Evolutionary conservation across 2,888 invertebrate genomes (phyloP).

Genomic region (Archaeoteleia sp.): DNA sequence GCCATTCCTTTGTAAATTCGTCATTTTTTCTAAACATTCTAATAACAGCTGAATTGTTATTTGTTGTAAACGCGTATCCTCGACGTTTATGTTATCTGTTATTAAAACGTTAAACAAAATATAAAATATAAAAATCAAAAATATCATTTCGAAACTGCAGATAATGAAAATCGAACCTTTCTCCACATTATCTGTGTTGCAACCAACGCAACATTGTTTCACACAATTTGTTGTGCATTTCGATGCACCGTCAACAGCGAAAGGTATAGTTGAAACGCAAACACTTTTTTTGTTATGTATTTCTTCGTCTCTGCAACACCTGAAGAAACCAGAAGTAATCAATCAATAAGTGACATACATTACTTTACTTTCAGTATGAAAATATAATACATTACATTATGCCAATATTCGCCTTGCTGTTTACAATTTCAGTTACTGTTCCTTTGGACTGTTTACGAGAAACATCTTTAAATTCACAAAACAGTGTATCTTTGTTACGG

Average conservation of each 20-base stretch:
- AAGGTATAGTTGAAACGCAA: constrained; percentile 26
- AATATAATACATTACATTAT: constrained; percentile 20
- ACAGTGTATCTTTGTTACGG: constrained; percentile 35
- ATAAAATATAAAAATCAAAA: constrained; percentile 8
- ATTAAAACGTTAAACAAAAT: constrained; percentile 1
- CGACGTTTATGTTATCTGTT: constrained; percentile 12
- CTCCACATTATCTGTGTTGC: constrained; percentile 6
- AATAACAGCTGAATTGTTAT: constrained; percentile 33
- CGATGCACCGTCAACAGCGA: constrained; percentile 23
- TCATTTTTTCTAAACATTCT: constrained; percentile 38
- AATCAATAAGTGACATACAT: neutral
- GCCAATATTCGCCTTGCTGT: constrained; percentile 1
- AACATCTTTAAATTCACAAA: constrained; percentile 10
- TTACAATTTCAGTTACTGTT: constrained; percentile 2
- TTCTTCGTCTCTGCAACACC: constrained; percentile 29
- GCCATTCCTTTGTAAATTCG: constrained; percentile 36
- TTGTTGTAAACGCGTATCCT: constrained; percentile 29
- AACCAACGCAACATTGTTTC: constrained; percentile 16
- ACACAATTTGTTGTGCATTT: constrained; percentile 19
- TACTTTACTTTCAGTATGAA: neutral
- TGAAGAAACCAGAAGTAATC: neutral
- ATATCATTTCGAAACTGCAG: neutral
- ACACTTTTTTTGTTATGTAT: constrained; percentile 13
- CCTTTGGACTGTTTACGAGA: constrained; percentile 6
- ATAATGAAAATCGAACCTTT: constrained; percentile 16